Evolutionary conservation across 2,888 invertebrate genomes (phyloP), one percentile per base, ranked within the genome.

Genomic region (Phragmatobia fuliginosa): DNA sequence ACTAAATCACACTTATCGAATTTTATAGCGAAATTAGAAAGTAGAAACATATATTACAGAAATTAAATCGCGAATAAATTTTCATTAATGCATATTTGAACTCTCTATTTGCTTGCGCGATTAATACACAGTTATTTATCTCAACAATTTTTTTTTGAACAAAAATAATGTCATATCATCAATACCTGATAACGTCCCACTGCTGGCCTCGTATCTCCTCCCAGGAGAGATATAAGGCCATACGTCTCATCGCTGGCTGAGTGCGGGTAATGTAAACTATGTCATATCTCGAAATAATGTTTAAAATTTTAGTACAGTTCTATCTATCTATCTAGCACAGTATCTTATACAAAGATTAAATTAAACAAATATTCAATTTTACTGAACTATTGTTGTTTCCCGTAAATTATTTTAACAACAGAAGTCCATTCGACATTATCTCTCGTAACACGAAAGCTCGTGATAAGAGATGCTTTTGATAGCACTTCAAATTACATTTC

Each of bases 401-500:
- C 11, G 71, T 58, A 68, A 70, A 28, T 21, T 67, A 68, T 68
- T 71, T 69, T 71, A 70, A 60, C 64, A 71, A 52, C 66, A 71
- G 38, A 41, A 52, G 45, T 31, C 68, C 62, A 71, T 61, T 76
- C 61, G 61, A 59, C 41, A 25, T 38, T 62, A 60, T 67, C 21
- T 78, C 63, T 66, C 7, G 31, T 67, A 79, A 82, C 76, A 80
- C 38, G 18, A 32, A n/a, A 62, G 58, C 45, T n/a, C 18, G 32
- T 56, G 58, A 66, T 69, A 41, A 49, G 59, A 66, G 31, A 70
- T 71, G 41, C 68, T 66, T 61, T 58, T 1, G 61, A 41, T 73
- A 31, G 41, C 65, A 77, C 82, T 82, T 76, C 77, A 82, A 56
- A 76, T 63, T 63, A 49, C 74, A 63, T 76, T 76, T 41, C 38